A percentile compares a stretch with the other conserved stretches of the same genome.
Evolutionary conservation across 2,888 invertebrate genomes (phyloP).

Genomic region (Liopterus haemorrhoidalis): DNA sequence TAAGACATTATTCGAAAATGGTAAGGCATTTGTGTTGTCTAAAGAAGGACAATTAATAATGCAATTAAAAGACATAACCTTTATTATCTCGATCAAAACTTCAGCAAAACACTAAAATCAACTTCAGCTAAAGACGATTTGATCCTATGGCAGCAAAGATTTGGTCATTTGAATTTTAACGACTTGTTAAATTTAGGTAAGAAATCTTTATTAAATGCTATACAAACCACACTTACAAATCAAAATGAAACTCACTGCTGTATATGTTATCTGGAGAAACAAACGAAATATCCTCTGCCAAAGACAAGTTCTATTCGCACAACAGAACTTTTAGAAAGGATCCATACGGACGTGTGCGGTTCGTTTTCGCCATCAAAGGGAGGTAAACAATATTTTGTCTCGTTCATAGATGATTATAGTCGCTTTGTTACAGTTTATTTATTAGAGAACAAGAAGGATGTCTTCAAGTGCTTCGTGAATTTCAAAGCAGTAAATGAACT

Average conservation of each 20-base stretch:
- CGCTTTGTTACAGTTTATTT: constrained; percentile 8
- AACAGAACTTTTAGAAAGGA: too few relatives aligned
- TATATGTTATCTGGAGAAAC: too few relatives aligned
- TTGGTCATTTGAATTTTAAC: constrained; percentile 3
- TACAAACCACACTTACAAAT: too few relatives aligned
- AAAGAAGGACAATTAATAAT: neutral
- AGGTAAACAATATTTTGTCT: constrained; percentile 8
- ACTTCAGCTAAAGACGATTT: too few relatives aligned
- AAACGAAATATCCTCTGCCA: too few relatives aligned
- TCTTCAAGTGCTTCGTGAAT: constrained; percentile 5
- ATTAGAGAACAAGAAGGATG: constrained; percentile 1
- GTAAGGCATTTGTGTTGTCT: too few relatives aligned
- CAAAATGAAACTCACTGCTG: too few relatives aligned
- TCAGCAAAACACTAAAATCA: neutral
- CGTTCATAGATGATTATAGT: constrained; percentile 12
- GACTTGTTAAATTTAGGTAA: neutral
- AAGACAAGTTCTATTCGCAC: too few relatives aligned
- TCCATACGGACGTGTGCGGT: too few relatives aligned
- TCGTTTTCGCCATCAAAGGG: constrained; percentile 4
- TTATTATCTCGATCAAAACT: neutral
- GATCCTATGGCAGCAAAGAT: too few relatives aligned
- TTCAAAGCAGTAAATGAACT: constrained; percentile 2
- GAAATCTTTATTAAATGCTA: too few relatives aligned
- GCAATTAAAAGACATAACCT: constrained; percentile 1
- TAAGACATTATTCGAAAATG: constrained; percentile 5